phyloP scores from a whole-genome alignment of 2,797 vertebrate genomes.

The Gastrophryne carolinensis region DNA sequence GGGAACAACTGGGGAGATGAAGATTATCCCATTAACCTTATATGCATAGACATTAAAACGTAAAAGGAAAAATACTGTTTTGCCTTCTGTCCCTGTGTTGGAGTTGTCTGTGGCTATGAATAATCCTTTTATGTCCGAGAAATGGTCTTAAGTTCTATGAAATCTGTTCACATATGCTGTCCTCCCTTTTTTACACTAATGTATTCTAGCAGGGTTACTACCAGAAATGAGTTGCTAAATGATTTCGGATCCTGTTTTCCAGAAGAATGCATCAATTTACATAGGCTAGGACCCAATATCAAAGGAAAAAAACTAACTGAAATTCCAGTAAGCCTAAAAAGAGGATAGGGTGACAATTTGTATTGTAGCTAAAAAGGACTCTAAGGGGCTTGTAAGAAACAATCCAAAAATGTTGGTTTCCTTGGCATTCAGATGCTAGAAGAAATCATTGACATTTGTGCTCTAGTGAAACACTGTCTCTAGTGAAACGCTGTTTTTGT shows the following conservation, averaged over 20 bases:
- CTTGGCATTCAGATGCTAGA: too few relatives aligned
- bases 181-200: neutral
- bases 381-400: too few relatives aligned
- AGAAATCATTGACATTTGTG: too few relatives aligned
- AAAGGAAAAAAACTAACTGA: neutral
- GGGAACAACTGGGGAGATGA: conserved; percentile 34
- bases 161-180: conserved; percentile 18
- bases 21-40: conserved; percentile 41
- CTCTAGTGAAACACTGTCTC: too few relatives aligned
- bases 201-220: neutral
- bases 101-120: neutral
- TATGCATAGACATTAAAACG: conserved; percentile 25
- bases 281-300: neutral
- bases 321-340: too few relatives aligned
- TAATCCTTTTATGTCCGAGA: conserved; percentile 38
- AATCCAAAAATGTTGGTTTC: too few relatives aligned
- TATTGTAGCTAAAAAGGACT: too few relatives aligned
- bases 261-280: conserved; percentile 2
- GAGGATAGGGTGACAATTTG: too few relatives aligned
- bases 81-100: conserved; percentile 4
- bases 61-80: conserved; percentile 17
- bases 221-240: conserved; percentile 2
- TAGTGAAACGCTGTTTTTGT: too few relatives aligned
- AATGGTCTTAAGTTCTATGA: conserved; percentile 16
- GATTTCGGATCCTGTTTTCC: conserved; percentile 36